Percentiles rank a stretch among this genome's conserved stretches.
These are phyloP conservation scores for Siniperca chuatsi DNA, from an alignment of 2,113 vertebrate species.

Conservation along the genomic window DNA sequence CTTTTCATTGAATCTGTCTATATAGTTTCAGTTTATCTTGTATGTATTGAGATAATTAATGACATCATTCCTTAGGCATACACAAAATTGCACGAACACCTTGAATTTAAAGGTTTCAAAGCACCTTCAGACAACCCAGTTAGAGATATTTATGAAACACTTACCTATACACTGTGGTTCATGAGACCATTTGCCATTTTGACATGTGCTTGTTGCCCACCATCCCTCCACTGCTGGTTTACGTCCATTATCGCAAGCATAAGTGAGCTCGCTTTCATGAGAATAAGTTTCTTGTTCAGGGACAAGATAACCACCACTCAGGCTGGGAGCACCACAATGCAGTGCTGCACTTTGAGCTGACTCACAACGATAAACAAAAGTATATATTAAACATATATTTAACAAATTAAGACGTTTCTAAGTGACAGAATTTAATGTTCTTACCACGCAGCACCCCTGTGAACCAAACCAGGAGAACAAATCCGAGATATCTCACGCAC, in stretches of 20 bases:
- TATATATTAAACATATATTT: not conserved
- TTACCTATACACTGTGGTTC: slow-evolving; percentile 60
- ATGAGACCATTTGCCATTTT: slow-evolving; percentile 43
- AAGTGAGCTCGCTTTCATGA: accelerated
- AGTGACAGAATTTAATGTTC: not conserved
- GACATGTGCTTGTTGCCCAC: slow-evolving; percentile 66
- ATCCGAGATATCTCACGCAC: slow-evolving; percentile 10
- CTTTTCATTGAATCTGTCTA: not conserved
- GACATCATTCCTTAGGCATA: not conserved
- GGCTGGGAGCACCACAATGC: not conserved
- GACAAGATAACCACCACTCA: slow-evolving; percentile 19
- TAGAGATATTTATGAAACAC: slow-evolving; percentile 5
- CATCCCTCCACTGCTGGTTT: slow-evolving; percentile 58
- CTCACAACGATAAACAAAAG: not conserved
- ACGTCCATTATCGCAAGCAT: slow-evolving; percentile 31
- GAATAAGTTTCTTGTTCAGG: not conserved
- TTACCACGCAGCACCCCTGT: slow-evolving; percentile 36
- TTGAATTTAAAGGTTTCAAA: not conserved
- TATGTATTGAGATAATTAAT: not conserved
- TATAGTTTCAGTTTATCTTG: not conserved
- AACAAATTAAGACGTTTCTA: not conserved
- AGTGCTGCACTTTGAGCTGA: slow-evolving; percentile 3
- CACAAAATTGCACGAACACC: not conserved
- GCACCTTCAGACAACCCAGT: not conserved
- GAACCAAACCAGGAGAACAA: slow-evolving; percentile 53